These are phyloP conservation scores for Drosophila putrida DNA, from an alignment of 2,888 invertebrate genomes.

Conservation along the genomic window DNA sequence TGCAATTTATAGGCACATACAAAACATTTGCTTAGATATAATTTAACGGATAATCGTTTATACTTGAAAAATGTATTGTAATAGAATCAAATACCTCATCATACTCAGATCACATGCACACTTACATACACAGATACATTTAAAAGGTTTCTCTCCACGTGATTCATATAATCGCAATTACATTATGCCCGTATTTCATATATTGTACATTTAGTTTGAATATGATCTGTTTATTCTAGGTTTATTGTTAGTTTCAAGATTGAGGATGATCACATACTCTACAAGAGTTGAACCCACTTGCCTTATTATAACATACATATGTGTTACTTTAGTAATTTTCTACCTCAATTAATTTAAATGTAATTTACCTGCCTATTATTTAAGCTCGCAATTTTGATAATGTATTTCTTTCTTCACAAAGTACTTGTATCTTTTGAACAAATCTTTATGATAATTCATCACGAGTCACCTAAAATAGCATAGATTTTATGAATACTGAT, in stretches of 20 bases:
- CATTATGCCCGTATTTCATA: conserved; percentile 33
- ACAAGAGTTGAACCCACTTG: conserved; percentile 74
- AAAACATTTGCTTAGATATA: conserved; percentile 16
- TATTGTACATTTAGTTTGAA: conserved; percentile 60
- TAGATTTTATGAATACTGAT: conserved; percentile 45
- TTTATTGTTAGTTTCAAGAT: conserved; percentile 69
- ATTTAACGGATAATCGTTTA: conserved; percentile 24
- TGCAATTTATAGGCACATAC: conserved; percentile 31
- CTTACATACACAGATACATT: conserved; percentile 18
- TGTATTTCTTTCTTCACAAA: conserved; percentile 28
- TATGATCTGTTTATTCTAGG: conserved; percentile 55
- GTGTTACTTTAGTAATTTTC: conserved; percentile 81
- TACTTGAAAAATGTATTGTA: conserved; percentile 48
- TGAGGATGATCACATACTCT: conserved; percentile 64
- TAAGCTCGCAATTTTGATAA: conserved; percentile 60
- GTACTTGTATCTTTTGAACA: conserved; percentile 35
- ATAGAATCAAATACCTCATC: conserved; percentile 74
- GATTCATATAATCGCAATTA: conserved; percentile 23
- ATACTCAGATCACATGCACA: conserved; percentile 57
- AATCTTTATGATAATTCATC: conserved; percentile 34
- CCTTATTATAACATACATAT: conserved; percentile 74
- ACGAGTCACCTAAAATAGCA: conserved; percentile 62
- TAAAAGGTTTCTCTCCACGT: conserved; percentile 47
- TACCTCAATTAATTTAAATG: conserved; percentile 78
- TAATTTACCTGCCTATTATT: conserved; percentile 69